These are phyloP conservation scores for Cylloceria caligata DNA, from an alignment of 2,888 invertebrate species.

Conservation along the genomic window DNA sequence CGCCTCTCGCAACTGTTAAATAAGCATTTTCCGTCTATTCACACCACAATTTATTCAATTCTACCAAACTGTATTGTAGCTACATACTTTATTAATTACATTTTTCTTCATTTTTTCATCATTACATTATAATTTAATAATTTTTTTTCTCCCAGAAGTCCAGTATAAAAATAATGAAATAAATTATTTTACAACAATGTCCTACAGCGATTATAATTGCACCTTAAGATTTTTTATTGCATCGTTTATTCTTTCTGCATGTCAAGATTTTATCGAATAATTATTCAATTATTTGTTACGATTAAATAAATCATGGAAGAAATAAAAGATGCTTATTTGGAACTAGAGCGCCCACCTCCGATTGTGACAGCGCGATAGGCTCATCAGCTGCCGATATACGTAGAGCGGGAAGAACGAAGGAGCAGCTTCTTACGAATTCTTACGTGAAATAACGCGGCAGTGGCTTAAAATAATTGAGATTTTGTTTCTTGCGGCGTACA, in stretches of 20 bases:
- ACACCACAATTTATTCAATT: neutral
- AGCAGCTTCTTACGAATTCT: slow-evolving; percentile 21
- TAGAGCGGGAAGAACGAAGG: neutral
- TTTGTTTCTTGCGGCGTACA: slow-evolving; percentile 20
- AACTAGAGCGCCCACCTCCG: neutral
- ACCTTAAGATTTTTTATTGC: neutral
- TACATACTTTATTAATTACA: neutral
- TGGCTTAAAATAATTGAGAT: slow-evolving; percentile 25
- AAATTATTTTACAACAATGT: neutral
- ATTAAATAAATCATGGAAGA: slow-evolving; percentile 1
- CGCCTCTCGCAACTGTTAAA: neutral
- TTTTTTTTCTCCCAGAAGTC: neutral
- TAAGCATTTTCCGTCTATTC: neutral
- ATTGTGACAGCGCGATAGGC: neutral
- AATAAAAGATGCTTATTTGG: neutral
- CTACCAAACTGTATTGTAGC: neutral
- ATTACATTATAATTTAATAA: neutral
- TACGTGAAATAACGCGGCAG: slow-evolving; percentile 49
- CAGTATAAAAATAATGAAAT: slow-evolving; percentile 9
- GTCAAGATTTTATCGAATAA: neutral
- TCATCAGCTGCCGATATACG: slow-evolving; percentile 25
- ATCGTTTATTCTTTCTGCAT: too few relatives aligned
- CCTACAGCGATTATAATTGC: neutral
- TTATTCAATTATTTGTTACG: neutral
- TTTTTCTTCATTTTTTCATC: neutral